A percentile compares a stretch with the other conserved stretches of the same genome.
phyloP scores from a whole-genome alignment of 2,797 vertebrate genomes.

The Semotilus atromaculatus region DNA sequence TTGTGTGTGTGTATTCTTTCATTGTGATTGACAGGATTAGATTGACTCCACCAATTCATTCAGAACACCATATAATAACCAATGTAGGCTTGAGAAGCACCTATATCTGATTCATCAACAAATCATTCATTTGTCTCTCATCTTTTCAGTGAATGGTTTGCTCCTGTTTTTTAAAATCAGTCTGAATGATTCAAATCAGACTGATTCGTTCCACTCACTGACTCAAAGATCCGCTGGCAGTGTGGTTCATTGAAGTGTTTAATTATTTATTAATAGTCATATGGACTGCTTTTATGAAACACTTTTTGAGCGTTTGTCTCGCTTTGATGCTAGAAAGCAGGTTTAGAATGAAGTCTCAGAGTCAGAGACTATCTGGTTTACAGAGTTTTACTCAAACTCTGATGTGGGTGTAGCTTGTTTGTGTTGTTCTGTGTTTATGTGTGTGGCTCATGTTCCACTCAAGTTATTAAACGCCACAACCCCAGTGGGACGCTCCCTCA shows the following conservation, averaged over 20 bases:
- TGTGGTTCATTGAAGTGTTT: not conserved
- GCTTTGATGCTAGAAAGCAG: not conserved
- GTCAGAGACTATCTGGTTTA: not conserved
- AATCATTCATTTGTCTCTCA: not conserved
- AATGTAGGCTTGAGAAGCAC: not conserved
- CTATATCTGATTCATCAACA: not conserved
- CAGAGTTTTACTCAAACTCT: not conserved
- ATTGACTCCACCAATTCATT: not conserved
- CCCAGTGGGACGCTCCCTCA: conserved; percentile 29
- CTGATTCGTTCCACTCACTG: not conserved
- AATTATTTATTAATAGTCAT: not conserved
- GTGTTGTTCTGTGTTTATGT: not conserved
- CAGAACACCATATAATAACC: not conserved
- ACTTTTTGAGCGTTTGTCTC: not conserved
- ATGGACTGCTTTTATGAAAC: not conserved
- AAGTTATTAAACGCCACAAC: conserved; percentile 38
- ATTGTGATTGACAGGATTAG: not conserved
- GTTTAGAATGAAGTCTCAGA: not conserved
- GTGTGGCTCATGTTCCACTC: conserved; percentile 32
- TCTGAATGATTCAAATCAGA: not conserved
- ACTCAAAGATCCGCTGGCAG: not conserved
- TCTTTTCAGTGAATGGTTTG: not conserved
- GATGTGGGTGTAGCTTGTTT: not conserved
- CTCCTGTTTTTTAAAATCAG: not conserved
- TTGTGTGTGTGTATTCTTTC: not conserved